A percentile compares a stretch with the other conserved stretches of the same genome.
Conservation (phyloP, 2,113 vertebrate species). For the Zosterops pallidus region DNA sequence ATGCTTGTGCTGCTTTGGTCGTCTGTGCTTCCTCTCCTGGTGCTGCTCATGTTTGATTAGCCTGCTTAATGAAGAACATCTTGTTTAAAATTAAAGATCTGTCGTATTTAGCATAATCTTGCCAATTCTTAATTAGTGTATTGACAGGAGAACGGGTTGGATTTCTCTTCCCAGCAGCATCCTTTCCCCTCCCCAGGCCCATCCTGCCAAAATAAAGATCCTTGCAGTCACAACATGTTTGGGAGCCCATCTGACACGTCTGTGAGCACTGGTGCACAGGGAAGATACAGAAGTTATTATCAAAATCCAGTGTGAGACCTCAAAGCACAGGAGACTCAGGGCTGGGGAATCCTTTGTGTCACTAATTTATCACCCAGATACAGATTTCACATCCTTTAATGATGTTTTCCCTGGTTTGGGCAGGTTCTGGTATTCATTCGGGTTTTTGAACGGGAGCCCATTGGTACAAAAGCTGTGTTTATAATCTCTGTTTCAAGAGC, state of each 20-base stretch:
- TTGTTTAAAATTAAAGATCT: conserved; percentile 46
- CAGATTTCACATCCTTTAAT: background rate
- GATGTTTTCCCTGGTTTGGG: background rate
- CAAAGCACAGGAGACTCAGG: background rate
- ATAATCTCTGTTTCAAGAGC: background rate
- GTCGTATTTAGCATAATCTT: background rate
- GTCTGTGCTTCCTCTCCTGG: background rate
- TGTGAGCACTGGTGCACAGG: background rate
- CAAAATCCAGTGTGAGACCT: background rate
- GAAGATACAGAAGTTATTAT: background rate
- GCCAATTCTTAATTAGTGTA: conserved; percentile 47
- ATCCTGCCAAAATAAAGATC: conserved; percentile 35
- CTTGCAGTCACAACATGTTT: conserved; percentile 38
- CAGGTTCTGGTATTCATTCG: background rate
- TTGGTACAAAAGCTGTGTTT: background rate
- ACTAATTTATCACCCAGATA: background rate
- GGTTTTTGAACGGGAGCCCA: background rate
- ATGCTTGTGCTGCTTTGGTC: background rate
- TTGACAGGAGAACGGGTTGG: background rate
- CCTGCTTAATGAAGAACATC: conserved; percentile 22
- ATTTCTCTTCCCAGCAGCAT: background rate
- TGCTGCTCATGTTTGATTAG: conserved; percentile 8
- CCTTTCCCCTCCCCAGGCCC: background rate
- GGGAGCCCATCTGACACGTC: conserved; percentile 16
- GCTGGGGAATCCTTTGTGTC: background rate